Evolutionary conservation across 2,888 invertebrate genomes (phyloP), one percentile per base, ranked within the genome.

Genomic region (Temnothorax unifasciatus): DNA sequence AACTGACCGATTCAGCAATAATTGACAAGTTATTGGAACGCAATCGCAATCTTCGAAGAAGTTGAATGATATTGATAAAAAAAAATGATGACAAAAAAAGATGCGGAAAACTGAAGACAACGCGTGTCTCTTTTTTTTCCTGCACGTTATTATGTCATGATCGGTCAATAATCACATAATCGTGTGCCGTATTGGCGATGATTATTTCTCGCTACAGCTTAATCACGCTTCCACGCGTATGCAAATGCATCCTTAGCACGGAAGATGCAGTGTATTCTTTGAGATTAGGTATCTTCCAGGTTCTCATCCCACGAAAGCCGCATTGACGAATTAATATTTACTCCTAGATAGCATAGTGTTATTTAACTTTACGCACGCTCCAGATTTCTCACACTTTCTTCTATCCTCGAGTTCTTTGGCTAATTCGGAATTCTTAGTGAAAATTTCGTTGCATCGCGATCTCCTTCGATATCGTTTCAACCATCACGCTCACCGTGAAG

Each of bases 251-350:
- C 13, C 11, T 71, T 57, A 57, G 47, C 34, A 3, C 57, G 71
- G 57, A 79, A 79, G 18, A 18, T 59, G 38, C 38, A 29, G 29
- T 2, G 38, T 41, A 18, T 34, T 57, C 13, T 15, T 6, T 54
- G 25, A 44, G 13, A 69, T 47, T 59, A 29, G 29, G 29, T 29
- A 41, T 21, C 29, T 15, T 44, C 8, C 47, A 29, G 6, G 13
- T 79, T 79, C 59, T 71, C 25, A 81, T 81, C 47, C 29, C 41
- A 57, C 41, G 44, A 54, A 77, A 77, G 21, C 2, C 11, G 21
- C 34, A 71, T 57, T 41, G 25, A 29, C 9, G 68, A 5, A 3
- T 29, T 29, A 29, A 29, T 15, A 41, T 50, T 47, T 29, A 29
- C 6, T 29, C 6, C 38, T 25, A 9, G 29, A 61, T 50, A 29